Base-by-base conservation (phyloP, 1,140 invertebrate genomes). In the Drosophila littoralis region DNA sequence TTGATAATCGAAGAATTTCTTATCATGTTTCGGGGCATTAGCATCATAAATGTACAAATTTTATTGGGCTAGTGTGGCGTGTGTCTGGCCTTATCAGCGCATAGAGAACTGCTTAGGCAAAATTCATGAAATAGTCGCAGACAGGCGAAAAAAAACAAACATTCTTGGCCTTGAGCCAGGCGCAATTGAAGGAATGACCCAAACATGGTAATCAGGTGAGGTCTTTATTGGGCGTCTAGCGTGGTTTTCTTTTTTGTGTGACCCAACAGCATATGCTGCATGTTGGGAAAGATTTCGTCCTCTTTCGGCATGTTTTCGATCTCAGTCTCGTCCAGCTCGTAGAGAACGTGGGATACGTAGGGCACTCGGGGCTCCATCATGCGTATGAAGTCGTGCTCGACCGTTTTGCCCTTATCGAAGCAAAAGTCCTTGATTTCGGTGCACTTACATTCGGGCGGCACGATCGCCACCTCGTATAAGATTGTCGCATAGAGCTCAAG, bases 391-490 rank as follows among this genome's bases (percentile, higher is more conserved):
- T 77, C 74, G 9, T n/a, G 33, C 4, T 59, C 52, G 0, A 17
- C 13, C 0, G 35, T 1, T 7, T 68, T 67, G 38, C 63, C 77
- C 6, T 2, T 1, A 38, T 50, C 10, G 7, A 9, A 50, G 63
- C 77, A 80, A 10, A 38, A 75, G 8, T 75, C 36, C 1, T 32
- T n/a, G 7, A 78, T 28, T 1, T 54, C 9, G 4, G 32, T 43
- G 45, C 77, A 80, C n/a, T 80, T 80, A 65, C 77, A 80, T 4
- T 60, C 40, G 28, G 65, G 12, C 0, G 65, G 70, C 7, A 60
- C 36, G 22, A 60, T 8, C 0, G 75, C 65, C 28, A 78, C 13
- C 42, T 80, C 75, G 10, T 45, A 80, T 17, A 80, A 35, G 2
- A 78, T 7, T 3, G 65, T 52, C 0, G 50, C 15, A 9, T 35